A percentile compares a stretch with the other conserved stretches of the same genome.
Conservation (phyloP, 1,140 invertebrate species). For the Campodea augens region DNA sequence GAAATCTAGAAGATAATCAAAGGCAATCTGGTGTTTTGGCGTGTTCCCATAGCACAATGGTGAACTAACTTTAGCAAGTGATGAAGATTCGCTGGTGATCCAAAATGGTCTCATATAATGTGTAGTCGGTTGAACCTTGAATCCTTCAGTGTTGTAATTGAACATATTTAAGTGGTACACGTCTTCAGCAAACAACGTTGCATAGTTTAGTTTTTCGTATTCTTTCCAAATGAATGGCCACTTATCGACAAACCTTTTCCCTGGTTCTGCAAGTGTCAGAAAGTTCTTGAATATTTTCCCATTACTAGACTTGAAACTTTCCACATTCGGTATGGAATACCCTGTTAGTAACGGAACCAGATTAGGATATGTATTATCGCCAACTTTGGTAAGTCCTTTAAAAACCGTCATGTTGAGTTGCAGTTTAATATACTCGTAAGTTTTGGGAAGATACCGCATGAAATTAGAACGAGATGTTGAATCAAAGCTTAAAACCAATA, state of each 20-base stretch:
- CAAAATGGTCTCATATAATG: not conserved
- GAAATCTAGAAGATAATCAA: not conserved
- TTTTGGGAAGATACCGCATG: not conserved
- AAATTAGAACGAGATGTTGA: not conserved
- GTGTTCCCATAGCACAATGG: not conserved
- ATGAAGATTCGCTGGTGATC: not conserved
- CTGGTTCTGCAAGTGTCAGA: not conserved
- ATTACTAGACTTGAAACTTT: not conserved
- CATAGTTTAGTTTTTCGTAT: not conserved
- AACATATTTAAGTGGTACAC: not conserved
- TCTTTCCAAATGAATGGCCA: not conserved
- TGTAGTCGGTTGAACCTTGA: not conserved
- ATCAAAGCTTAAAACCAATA: not conserved
- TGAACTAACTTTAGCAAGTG: not conserved
- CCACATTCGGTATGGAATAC: not conserved
- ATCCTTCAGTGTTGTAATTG: not conserved
- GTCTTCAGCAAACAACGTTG: not conserved
- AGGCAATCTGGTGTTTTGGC: not conserved
- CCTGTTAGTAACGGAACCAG: not conserved
- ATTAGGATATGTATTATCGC: not conserved
- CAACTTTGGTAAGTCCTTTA: not conserved
- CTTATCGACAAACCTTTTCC: not conserved
- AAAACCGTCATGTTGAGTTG: not conserved
- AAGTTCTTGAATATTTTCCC: not conserved
- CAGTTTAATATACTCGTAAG: not conserved